A percentile compares a stretch with the other conserved stretches of the same genome.
phyloP scores from a whole-genome alignment of 2,113 vertebrate genomes.

The Dicrurus megarhynchus region DNA sequence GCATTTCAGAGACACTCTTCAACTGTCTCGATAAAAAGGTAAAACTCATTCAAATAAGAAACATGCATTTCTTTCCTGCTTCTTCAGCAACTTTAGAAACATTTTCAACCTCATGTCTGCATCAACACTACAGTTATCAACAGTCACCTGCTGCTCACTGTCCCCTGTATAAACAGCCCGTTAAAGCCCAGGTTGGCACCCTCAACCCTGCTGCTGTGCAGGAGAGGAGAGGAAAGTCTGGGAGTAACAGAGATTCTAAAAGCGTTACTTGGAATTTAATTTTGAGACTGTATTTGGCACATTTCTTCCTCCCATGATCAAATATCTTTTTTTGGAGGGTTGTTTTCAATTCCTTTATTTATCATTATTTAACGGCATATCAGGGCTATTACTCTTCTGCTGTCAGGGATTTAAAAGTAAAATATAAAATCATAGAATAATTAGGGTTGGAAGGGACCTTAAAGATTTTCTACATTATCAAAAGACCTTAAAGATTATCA shows the following conservation, averaged over 20 bases:
- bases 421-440: background rate
- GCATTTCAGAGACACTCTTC: background rate
- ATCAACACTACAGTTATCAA: background rate
- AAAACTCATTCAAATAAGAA: slow-evolving; percentile 43
- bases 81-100: slow-evolving; percentile 50
- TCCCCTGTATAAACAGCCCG: background rate
- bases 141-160: slow-evolving; percentile 1
- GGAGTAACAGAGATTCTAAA: background rate
- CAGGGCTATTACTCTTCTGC: background rate
- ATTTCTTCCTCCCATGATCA: background rate
- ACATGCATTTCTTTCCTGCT: slow-evolving; percentile 32
- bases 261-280: accelerated
- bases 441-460: background rate
- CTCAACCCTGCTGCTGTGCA: background rate
- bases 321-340: background rate
- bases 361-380: background rate
- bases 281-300: background rate
- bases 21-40: slow-evolving; percentile 25
- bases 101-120: background rate
- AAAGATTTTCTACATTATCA: background rate
- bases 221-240: background rate
- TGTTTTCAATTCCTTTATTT: background rate
- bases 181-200: background rate
- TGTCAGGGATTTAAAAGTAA: background rate
- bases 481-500: background rate